Evolutionary conservation across 2,797 vertebrate genomes (phyloP).

Genomic region (Gallinago solitaria): DNA sequence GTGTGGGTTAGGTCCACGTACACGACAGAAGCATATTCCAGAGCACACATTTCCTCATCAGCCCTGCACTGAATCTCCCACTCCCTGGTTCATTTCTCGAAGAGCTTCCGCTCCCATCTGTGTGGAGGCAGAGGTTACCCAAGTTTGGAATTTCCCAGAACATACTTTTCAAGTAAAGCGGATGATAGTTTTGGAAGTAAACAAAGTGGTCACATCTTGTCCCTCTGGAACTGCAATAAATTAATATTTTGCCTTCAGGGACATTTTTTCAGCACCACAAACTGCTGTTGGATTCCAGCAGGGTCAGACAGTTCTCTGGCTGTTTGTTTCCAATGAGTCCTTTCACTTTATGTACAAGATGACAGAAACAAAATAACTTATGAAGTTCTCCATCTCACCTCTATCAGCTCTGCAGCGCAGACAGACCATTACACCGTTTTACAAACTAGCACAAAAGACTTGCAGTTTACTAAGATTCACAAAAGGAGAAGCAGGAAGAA

Average conservation of each 20-base stretch:
- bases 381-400: background rate
- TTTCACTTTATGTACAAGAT: background rate
- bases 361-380: background rate
- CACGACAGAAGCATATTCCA: background rate
- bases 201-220: background rate
- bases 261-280: background rate
- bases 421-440: background rate
- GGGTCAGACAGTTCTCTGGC: background rate
- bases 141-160: background rate
- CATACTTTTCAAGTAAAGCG: background rate
- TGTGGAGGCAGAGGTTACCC: background rate
- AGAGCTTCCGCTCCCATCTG: background rate
- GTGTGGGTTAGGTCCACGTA: background rate
- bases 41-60: background rate
- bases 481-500: background rate
- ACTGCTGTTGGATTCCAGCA: background rate
- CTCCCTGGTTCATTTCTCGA: rapidly evolving
- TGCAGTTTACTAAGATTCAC: background rate
- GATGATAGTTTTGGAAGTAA: rapidly evolving
- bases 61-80: background rate
- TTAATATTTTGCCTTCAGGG: background rate
- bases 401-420: background rate
- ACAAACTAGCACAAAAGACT: background rate
- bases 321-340: background rate
- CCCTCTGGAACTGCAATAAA: background rate